These are phyloP conservation scores for Drosophila sp. DNA, from an alignment of 1,140 invertebrate genomes.

Conservation along the genomic window DNA sequence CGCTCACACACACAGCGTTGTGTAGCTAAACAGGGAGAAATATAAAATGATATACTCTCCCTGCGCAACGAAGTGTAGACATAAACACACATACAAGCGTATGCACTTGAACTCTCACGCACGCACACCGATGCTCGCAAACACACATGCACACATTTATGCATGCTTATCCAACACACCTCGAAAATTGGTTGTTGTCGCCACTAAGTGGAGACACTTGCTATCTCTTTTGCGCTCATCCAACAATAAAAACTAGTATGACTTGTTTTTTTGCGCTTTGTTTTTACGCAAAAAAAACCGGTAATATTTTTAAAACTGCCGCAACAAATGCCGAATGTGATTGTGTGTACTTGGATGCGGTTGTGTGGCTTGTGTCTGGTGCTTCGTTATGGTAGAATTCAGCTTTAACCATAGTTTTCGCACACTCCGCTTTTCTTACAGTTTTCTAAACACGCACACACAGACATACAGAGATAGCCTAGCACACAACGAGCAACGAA, in stretches of 20 bases:
- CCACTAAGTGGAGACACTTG: conserved; percentile 57
- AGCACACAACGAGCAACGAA: conserved; percentile 66
- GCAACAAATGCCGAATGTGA: conserved; percentile 23
- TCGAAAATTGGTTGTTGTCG: conserved; percentile 69
- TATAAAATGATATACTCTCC: conserved; percentile 53
- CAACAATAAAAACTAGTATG: conserved; percentile 69
- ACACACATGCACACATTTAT: conserved; percentile 13
- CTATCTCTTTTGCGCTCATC: conserved; percentile 37
- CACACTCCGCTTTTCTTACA: conserved; percentile 78
- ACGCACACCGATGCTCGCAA: conserved; percentile 33
- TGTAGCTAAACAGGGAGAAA: conserved; percentile 34
- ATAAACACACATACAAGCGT: conserved; percentile 55
- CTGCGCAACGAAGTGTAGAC: conserved; percentile 46
- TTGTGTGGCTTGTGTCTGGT: conserved; percentile 18
- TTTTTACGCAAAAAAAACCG: conserved; percentile 76
- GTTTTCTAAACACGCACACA: conserved; percentile 75
- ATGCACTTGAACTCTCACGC: conserved; percentile 65
- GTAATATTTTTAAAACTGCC: conserved; percentile 68
- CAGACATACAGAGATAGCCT: conserved; percentile 36
- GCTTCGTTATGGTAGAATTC: conserved; percentile 50
- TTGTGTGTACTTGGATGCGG: conserved; percentile 31
- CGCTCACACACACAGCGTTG: conserved; percentile 50
- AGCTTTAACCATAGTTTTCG: conserved; percentile 75
- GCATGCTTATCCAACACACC: conserved; percentile 59
- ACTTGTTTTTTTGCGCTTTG: conserved; percentile 75